A percentile compares a stretch with the other conserved stretches of the same genome.
Conservation (phyloP, 64 coral and sea anemone species). For the Dendrophyllia cribrosa region DNA sequence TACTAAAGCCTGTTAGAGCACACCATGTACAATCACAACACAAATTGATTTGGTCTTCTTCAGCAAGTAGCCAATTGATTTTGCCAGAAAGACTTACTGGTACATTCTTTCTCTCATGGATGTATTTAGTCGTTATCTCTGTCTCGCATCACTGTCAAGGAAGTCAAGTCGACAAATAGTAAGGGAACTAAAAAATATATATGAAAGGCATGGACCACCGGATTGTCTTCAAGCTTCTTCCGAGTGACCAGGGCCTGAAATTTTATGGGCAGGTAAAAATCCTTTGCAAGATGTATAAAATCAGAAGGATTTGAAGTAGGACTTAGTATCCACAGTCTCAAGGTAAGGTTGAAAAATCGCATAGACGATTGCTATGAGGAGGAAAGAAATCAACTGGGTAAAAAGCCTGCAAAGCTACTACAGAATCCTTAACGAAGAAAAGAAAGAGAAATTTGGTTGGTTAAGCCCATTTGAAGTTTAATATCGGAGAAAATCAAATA, state of each 20-base stretch:
- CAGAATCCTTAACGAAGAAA: too few relatives aligned
- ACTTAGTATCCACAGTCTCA: background rate
- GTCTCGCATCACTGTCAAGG: background rate
- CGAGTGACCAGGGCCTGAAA: background rate
- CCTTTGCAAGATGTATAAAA: too few relatives aligned
- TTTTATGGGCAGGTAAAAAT: too few relatives aligned
- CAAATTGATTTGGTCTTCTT: background rate
- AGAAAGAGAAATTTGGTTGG: too few relatives aligned
- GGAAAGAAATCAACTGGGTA: slow-evolving; percentile 63
- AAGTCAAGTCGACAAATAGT: background rate
- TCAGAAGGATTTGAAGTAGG: background rate
- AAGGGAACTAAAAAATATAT: background rate
- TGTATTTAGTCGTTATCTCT: background rate
- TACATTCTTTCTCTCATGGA: slow-evolving; percentile 10
- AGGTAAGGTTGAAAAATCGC: background rate
- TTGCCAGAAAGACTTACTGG: background rate
- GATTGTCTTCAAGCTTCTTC: background rate
- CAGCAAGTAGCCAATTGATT: background rate
- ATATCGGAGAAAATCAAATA: too few relatives aligned
- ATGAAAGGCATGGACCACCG: too few relatives aligned
- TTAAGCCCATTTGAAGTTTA: too few relatives aligned
- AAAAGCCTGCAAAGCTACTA: too few relatives aligned
- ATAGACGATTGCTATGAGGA: slow-evolving; percentile 26
- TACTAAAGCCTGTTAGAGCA: background rate
- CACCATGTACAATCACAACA: background rate